Percentiles rank a stretch among this genome's conserved stretches.
Evolutionary conservation across 2,113 vertebrate species (phyloP).

Genomic region (Xiphophorus couchianus): DNA sequence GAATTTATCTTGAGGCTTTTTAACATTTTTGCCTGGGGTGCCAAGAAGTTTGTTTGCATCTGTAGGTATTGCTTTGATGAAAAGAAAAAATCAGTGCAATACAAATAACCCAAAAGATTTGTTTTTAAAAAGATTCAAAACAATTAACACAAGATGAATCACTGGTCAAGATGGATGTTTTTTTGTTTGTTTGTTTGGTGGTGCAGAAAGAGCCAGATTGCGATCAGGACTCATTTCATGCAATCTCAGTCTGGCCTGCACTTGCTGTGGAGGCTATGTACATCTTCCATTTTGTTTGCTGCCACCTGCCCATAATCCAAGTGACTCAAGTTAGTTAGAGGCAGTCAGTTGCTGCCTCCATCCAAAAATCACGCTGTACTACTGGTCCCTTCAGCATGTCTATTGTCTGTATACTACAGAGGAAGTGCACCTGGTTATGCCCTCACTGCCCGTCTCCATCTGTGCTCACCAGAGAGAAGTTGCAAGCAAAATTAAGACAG

Average conservation of each 20-base stretch:
- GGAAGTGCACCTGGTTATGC: slow-evolving; percentile 86
- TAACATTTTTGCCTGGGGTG: neutral
- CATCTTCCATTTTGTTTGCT: slow-evolving; percentile 55
- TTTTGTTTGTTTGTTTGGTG: slow-evolving; percentile 54
- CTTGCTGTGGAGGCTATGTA: slow-evolving; percentile 58
- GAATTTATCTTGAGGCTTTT: neutral
- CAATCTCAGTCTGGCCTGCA: slow-evolving; percentile 65
- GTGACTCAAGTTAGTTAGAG: slow-evolving; percentile 71
- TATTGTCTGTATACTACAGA: slow-evolving; percentile 85
- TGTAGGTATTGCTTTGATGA: neutral
- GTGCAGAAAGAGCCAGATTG: slow-evolving; percentile 51
- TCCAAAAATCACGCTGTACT: slow-evolving; percentile 69
- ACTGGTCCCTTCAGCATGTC: slow-evolving; percentile 81
- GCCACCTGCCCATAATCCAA: slow-evolving; percentile 64
- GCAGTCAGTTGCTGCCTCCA: slow-evolving; percentile 65
- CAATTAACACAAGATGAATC: slow-evolving; percentile 15
- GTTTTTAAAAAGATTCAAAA: neutral
- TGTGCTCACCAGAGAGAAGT: slow-evolving; percentile 87
- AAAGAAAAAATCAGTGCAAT: neutral
- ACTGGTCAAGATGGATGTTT: slow-evolving; percentile 60
- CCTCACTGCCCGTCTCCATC: slow-evolving; percentile 86
- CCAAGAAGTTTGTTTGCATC: neutral
- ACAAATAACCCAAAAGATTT: too few species aligned
- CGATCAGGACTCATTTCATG: slow-evolving; percentile 71
- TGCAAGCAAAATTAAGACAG: slow-evolving; percentile 87